Base-by-base conservation (phyloP, 2,113 vertebrate genomes). In the Rana temporaria region DNA sequence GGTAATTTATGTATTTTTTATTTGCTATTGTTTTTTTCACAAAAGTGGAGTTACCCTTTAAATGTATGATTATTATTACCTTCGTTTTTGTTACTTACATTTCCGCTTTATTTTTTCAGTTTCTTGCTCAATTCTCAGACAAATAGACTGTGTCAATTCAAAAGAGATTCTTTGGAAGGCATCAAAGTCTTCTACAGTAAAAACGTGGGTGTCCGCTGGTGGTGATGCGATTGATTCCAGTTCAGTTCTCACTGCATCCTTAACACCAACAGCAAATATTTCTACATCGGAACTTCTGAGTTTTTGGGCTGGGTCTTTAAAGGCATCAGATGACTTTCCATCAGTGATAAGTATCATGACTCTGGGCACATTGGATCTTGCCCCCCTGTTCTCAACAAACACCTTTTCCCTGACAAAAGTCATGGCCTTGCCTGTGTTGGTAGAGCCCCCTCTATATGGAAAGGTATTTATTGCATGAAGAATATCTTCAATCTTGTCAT, bases 271-370 rank as follows among this genome's bases (percentile, higher is more conserved):
- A 0, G 98, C 98, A 24, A 99, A 99, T 88, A 99, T 96, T 87
- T 99, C 98, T 84, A 99, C 98, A 17, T 97, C 96, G 1, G 95
- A 85, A 6, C 92, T 94, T 85, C 95, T 93, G 70, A 99, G 93
- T 76, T 87, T 95, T 81, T 93, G 89, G 81, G 98, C 97, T 1
- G 98, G 95, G 1, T 96, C 95, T 89, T 93, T 95, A 90, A 99
- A 99, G 68, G 97, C 96, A 82, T 99, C 98, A 0, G 98, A 99
- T 0, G 98, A 99, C 84, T 99, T 99, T n/a, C 98, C 98, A 32
- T 99, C 98, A 0, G 98, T 99, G 89, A 99, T 97, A 82, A 99
- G 96, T 91, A 99, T 97, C 92, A 93, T 96, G 73, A 99, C 94
- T 1, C 96, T 97, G 0, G 98, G 98, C 1, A 99, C 96, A 1